These are phyloP conservation scores for Danio choprae DNA, from an alignment of 2,797 vertebrate species.

Conservation along the genomic window DNA sequence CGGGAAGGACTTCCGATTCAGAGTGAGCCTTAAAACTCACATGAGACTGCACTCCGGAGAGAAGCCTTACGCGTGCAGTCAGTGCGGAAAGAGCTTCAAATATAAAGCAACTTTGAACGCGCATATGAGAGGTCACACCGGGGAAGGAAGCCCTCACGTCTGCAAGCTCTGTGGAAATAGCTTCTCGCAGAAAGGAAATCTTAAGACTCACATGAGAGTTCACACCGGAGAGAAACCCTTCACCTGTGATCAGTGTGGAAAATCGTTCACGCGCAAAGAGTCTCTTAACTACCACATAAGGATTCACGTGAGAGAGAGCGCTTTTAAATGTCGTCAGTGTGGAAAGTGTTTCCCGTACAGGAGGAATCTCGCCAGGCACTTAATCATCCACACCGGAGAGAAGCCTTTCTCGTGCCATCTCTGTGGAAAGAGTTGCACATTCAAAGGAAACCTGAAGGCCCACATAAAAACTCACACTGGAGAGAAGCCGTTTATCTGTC, in stretches of 20 bases:
- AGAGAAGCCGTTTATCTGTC: background rate
- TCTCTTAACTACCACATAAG: background rate
- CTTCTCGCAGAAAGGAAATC: constrained; percentile 5
- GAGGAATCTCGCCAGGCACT: background rate
- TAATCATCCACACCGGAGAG: background rate
- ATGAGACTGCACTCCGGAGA: constrained; percentile 13
- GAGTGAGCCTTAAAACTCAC: background rate
- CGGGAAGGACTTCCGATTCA: background rate
- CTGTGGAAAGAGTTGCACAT: background rate
- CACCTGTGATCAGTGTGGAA: background rate
- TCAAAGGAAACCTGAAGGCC: background rate
- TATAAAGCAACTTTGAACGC: constrained; percentile 24
- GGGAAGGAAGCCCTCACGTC: constrained; percentile 1
- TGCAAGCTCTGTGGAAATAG: constrained; percentile 16
- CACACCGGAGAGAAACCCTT: background rate
- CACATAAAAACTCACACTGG: background rate
- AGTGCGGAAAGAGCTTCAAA: constrained; percentile 33
- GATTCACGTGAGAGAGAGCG: background rate
- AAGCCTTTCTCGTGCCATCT: background rate
- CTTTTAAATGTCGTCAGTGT: background rate
- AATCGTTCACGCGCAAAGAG: background rate
- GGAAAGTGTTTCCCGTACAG: background rate
- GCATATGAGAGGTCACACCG: constrained; percentile 39
- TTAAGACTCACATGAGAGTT: constrained; percentile 12
- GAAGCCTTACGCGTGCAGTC: constrained; percentile 14